A percentile compares a stretch with the other conserved stretches of the same genome.
Conservation (phyloP, 2,797 vertebrate genomes). For the Neosilurus mollespiculum region DNA sequence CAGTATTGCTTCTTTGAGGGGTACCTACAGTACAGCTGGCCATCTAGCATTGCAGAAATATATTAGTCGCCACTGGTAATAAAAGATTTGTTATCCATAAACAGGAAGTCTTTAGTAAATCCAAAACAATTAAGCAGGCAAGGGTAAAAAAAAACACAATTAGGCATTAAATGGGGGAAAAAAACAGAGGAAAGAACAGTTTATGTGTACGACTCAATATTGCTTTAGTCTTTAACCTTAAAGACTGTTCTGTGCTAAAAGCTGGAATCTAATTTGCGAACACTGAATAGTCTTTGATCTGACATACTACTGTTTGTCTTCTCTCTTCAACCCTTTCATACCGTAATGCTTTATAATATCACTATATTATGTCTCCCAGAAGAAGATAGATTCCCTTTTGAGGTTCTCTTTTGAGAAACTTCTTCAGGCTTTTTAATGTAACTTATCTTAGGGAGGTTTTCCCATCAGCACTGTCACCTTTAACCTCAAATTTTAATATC, state of each 20-base stretch:
- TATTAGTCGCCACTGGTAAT: background rate
- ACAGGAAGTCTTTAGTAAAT: background rate
- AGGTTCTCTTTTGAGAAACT: background rate
- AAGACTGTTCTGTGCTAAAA: background rate
- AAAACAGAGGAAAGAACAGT: background rate
- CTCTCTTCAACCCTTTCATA: background rate
- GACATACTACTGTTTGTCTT: too few relatives aligned
- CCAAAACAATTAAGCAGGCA: background rate
- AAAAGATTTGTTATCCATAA: background rate
- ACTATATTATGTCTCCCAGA: background rate
- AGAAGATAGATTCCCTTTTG: background rate
- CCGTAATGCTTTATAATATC: background rate
- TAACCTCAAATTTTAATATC: background rate
- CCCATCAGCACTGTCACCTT: background rate
- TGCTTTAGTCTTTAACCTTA: background rate
- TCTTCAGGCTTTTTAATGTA: background rate
- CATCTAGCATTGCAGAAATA: constrained; percentile 8
- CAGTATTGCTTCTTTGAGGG: background rate
- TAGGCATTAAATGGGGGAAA: background rate
- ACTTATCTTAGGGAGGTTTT: background rate
- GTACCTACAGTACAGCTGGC: background rate
- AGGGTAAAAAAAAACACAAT: constrained; percentile 3
- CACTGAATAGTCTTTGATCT: background rate
- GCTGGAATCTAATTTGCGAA: background rate
- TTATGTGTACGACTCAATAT: background rate